Evolutionary conservation across 2,888 invertebrate genomes (phyloP), one percentile per base, ranked within the genome.

Genomic region (Embidobia sp.): DNA sequence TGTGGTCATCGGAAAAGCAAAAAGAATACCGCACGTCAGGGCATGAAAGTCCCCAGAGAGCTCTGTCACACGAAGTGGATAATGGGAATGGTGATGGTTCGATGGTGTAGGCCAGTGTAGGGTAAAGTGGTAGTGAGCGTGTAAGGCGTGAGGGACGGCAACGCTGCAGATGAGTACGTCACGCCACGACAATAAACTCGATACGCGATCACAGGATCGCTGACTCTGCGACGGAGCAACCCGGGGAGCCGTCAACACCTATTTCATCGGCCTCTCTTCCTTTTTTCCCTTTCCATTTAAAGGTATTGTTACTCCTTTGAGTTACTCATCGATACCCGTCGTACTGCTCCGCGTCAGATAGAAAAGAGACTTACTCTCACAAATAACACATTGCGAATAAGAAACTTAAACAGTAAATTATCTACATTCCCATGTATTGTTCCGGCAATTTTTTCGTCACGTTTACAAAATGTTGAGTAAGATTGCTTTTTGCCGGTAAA

Each of bases 191-290:
- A 85, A 86, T 89, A 89, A 89, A 89, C 85, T 83, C 85, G 85
- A 88, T 77, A 78, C 84, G 87, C 85, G 87, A 85, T 86, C 85
- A 85, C 78, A 83, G 81, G 86, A 84, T 83, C 86, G 87, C 84
- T 87, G 86, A 86, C 85, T 84, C 87, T 87, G 77, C 77, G 87
- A 87, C 87, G 85, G 85, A 79, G 87, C 88, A 87, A 84, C 87
- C 87, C 86, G 81, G 89, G 88, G 88, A 89, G 84, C 88, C 86
- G 88, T 89, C 89, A 88, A 88, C 87, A 85, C 85, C 85, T 86
- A 86, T 82, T 83, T 82, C 84, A 79, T 79, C 80, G 79, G 78
- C 80, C 74, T 81, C 51, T 67, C 49, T 75, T 61, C 26, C 66
- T 74, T 66, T 61, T 79, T 72, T 66, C 77, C 42, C 74, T 79